Evolutionary conservation across 1,140 invertebrate species (phyloP), one percentile per base, ranked within the genome.

Genomic region (Drosophila pachea): DNA sequence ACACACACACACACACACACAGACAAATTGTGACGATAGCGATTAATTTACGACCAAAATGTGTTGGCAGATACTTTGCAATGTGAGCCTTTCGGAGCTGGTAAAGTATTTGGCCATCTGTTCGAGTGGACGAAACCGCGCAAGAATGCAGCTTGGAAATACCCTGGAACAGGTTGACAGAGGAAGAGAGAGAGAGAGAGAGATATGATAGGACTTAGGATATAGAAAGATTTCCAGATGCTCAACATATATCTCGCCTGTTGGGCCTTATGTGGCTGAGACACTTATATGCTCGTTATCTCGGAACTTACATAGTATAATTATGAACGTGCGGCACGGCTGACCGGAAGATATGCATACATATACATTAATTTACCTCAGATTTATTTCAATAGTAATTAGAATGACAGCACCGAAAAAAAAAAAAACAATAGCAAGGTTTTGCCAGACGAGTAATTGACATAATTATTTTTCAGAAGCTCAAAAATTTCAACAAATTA

Each of bases 401-500:
- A 43, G 2, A 47, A 8, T 36, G 0, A 32, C 56, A 59, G 22
- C 22, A 22, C 22, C 1, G 3, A 22, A 22, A 22, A 48, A 5
- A 22, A 54, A 59, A 59, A 55, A 31, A 40, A 5, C 38, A 59
- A 56, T 11, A 55, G 12, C 56, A 68, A 52, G 5, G 40, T 50
- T 58, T 16, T 45, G 16, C 14, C 11, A 33, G 42, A n/a, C 7
- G 38, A n/a, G 16, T 67, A 71, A 71, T 71, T 71, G 56, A 35
- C 56, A 48, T 59, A 33, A 61, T 49, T 50, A 38, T 50, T 50
- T 45, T 61, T 31, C 14, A 36, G 64, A 68, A 69, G 11, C 7
- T 14, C 22, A 7, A 32, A 69, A 86, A 76, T n/a, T 76, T 53
- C 73, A 64, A 84, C 79, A 79, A 84, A 84, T 84, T 84, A 79